Evolutionary conservation across 1,140 invertebrate species (phyloP).

Genomic region (Prorops nasuta): DNA sequence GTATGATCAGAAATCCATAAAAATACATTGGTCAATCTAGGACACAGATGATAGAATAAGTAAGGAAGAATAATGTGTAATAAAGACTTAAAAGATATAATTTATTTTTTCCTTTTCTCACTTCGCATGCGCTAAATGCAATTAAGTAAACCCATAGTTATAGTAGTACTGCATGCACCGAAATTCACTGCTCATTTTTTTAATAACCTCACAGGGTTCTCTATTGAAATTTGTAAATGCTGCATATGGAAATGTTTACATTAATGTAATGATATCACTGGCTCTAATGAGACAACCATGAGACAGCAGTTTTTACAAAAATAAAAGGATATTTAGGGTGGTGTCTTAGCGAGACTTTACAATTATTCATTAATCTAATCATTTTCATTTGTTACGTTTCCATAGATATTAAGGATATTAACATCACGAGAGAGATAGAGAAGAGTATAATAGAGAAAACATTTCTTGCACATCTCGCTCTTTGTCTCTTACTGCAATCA

Average conservation of each 20-base stretch:
- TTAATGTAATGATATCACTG: background rate
- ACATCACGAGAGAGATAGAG: slow-evolving; percentile 7
- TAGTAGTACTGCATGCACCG: too few relatives aligned
- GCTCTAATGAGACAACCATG: slow-evolving; percentile 1
- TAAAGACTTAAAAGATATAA: slow-evolving; percentile 39
- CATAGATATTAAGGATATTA: background rate
- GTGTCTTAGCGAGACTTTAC: slow-evolving; percentile 6
- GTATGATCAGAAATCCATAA: slow-evolving; percentile 14
- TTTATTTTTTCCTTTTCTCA: slow-evolving; percentile 22
- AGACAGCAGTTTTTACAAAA: slow-evolving; percentile 29
- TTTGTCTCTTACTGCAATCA: too few relatives aligned
- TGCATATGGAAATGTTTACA: slow-evolving; percentile 32
- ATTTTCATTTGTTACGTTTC: slow-evolving; percentile 10
- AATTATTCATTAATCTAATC: too few relatives aligned
- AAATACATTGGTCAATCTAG: too few relatives aligned
- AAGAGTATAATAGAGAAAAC: too few relatives aligned
- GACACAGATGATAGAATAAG: too few relatives aligned
- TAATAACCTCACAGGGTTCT: slow-evolving; percentile 19
- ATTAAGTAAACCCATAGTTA: slow-evolving; percentile 33
- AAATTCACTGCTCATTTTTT: slow-evolving; percentile 26
- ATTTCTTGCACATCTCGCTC: too few relatives aligned
- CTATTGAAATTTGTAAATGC: slow-evolving; percentile 36
- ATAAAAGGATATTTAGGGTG: slow-evolving; percentile 25
- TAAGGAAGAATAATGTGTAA: slow-evolving; percentile 43
- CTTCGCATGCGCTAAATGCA: slow-evolving; percentile 21